Evolutionary conservation across 2,888 invertebrate species (phyloP), one percentile per base, ranked within the genome.

Genomic region (Lysandra coridon): DNA sequence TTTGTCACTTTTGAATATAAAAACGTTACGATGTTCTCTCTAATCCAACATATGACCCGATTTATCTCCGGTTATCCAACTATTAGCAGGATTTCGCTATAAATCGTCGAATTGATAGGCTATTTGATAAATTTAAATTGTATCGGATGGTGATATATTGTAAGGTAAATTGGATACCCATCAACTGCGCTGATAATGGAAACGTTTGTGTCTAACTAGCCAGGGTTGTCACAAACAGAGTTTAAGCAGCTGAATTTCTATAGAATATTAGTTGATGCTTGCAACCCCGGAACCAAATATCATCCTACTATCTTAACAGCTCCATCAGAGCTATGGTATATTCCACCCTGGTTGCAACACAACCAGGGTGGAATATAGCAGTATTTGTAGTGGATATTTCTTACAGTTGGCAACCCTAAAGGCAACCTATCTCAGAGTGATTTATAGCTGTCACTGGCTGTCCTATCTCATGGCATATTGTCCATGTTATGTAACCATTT

Each of bases 101-200:
- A 74, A 74, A 44, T 74, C 69, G 69, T 74, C 74, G n/a, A 74
- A 40, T 40, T 44, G 40, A 74, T 74, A 44, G 44, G 44, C n/a
- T 74, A 44, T 74, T 74, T 74, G 74, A 74, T 74, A 74, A 74
- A 74, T 74, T 74, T 74, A 74, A 74, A 74, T 44, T 44, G 74
- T 74, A 74, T 69, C 69, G 69, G 37, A 69, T 37, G 37, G 74
- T 74, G 74, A 74, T 74, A 74, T 44, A 74, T 74, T 40, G 74
- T 44, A 44, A 74, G 74, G 44, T 74, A 74, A 74, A 74, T 74
- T 74, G 74, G 74, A 74, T 74, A 74, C 74, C 74, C 74, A 74
- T 74, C 74, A 69, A 69, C 33, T 74, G 44, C 7, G n/a, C 74
- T 74, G 74, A 74, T 69, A 69, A 69, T 69, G 69, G 69, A 69